phyloP scores from a whole-genome alignment of 2,888 invertebrate species.

The Strigamia crassipes region DNA sequence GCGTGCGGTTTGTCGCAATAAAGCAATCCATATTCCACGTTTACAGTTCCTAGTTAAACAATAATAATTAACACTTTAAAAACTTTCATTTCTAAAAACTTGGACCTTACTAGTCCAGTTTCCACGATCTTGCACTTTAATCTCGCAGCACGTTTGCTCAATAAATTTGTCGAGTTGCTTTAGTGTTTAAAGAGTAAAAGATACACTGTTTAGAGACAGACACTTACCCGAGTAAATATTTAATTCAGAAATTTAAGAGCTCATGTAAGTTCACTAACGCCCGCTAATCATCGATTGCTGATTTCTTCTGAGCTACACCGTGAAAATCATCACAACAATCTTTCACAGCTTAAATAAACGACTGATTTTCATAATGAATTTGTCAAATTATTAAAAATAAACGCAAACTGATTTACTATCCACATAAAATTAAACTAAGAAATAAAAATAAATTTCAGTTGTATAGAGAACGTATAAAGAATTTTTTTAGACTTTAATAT shows the following conservation, averaged over 20 bases:
- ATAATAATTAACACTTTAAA: not conserved
- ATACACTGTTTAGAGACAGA: not conserved
- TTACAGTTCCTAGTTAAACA: not conserved
- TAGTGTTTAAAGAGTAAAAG: not conserved
- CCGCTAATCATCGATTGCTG: not conserved
- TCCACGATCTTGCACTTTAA: not conserved
- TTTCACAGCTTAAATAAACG: no score
- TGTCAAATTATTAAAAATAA: no score
- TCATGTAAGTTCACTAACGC: not conserved
- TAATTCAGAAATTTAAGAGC: not conserved
- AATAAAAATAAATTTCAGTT: no score
- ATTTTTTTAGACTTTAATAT: no score
- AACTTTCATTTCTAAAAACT: not conserved
- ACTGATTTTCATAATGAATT: no score
- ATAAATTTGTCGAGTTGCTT: not conserved
- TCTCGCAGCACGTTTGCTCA: not conserved
- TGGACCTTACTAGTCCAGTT: not conserved
- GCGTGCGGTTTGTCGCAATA: not conserved
- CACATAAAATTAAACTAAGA: no score
- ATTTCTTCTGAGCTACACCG: not conserved
- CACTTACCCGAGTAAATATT: not conserved
- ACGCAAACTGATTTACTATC: no score
- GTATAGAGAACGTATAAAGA: no score
- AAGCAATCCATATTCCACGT: not conserved
- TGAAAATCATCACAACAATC: no score